Percentiles rank a stretch among this genome's conserved stretches.
Evolutionary conservation across 23 tunicate genomes (phyloP).

Genomic region (Botrylloides violaceus): DNA sequence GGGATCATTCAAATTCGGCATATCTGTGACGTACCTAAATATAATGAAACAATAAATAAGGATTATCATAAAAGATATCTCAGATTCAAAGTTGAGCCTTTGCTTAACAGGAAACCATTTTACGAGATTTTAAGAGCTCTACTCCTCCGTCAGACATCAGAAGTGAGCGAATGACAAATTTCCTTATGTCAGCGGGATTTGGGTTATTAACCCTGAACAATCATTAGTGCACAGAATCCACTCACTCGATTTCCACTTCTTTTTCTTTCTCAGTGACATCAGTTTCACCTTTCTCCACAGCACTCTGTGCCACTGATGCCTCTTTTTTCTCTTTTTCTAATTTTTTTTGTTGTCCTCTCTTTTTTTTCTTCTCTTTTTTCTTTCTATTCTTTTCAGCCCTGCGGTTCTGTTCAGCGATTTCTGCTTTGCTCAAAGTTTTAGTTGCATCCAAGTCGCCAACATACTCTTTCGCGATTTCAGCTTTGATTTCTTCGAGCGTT

Average conservation of each 20-base stretch:
- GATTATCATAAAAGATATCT: no score
- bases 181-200: no score
- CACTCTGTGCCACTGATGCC: background rate
- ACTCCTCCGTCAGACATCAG: no score
- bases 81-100: no score
- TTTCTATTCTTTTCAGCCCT: conserved; percentile 34
- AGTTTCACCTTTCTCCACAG: conserved; percentile 24
- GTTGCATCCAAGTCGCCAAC: background rate
- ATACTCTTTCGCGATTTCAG: conserved; percentile 10
- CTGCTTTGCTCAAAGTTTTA: background rate
- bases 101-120: no score
- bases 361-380: conserved; percentile 55
- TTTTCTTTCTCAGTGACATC: conserved; percentile 17
- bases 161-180: no score
- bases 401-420: conserved; percentile 8
- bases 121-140: no score
- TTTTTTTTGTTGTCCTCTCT: conserved; percentile 15
- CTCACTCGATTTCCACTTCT: conserved; percentile 27
- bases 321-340: conserved; percentile 3
- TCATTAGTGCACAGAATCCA: no score
- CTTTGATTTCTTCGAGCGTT: conserved; percentile 15
- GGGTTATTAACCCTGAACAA: no score
- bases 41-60: no score
- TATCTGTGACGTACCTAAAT: conserved; percentile 73
- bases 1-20: conserved; percentile 87